Evolutionary conservation across 2,888 invertebrate species (phyloP).

Genomic region (Opisthograptis luteolata): DNA sequence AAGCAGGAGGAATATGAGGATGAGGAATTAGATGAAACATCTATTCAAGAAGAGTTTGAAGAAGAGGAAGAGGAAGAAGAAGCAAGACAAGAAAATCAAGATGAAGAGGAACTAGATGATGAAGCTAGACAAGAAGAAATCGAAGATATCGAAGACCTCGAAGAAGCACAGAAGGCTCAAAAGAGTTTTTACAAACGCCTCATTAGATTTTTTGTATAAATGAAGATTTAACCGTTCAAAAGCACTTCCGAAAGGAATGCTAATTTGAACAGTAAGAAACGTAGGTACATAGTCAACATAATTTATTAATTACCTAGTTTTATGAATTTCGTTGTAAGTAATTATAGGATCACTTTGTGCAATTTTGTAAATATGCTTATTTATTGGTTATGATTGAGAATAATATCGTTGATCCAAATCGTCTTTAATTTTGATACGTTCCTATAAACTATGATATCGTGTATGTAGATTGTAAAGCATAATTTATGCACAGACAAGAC

Average conservation of each 20-base stretch:
- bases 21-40: conserved; percentile 16
- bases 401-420: conserved; percentile 40
- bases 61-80: conserved; percentile 15
- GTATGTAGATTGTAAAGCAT: no score
- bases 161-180: conserved; percentile 35
- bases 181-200: conserved; percentile 54
- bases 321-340: conserved; percentile 48
- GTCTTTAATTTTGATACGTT: not conserved
- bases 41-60: conserved; percentile 21
- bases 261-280: conserved; percentile 49
- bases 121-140: conserved; percentile 23
- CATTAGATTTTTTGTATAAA: conserved; percentile 52
- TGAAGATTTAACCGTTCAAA: conserved; percentile 38
- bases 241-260: conserved; percentile 56
- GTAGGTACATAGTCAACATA: conserved; percentile 29
- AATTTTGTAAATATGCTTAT: conserved; percentile 76
- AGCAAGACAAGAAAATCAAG: conserved; percentile 21
- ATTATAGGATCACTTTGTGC: conserved; percentile 73
- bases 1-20: conserved; percentile 20
- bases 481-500: no score
- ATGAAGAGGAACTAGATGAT: conserved; percentile 24
- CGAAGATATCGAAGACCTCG: conserved; percentile 24
- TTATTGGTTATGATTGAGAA: conserved; percentile 37
- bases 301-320: conserved; percentile 24
- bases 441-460: not conserved